A percentile compares a stretch with the other conserved stretches of the same genome.
Conservation (phyloP, 2,888 invertebrate genomes). For the Caenorhabditis auriculariae region DNA sequence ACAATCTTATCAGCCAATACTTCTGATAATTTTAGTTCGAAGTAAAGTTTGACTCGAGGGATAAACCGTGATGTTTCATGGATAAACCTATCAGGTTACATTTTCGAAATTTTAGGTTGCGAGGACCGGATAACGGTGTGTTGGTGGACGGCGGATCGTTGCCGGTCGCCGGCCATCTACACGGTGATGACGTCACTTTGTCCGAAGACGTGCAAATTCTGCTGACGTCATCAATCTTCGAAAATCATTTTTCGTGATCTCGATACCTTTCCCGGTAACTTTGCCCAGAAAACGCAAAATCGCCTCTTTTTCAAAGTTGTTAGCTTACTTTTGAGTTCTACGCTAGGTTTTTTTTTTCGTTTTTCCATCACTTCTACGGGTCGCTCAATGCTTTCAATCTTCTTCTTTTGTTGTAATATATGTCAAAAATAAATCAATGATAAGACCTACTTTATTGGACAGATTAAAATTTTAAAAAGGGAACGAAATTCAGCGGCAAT, state of each 20-base stretch:
- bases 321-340: no score
- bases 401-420: neutral
- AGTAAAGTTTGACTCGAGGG: neutral
- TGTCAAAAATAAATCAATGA: no score
- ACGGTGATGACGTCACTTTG: slow-evolving; percentile 60
- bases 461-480: no score
- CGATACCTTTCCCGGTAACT: no score
- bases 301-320: neutral
- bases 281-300: no score
- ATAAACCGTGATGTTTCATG: no score
- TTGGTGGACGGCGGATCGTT: slow-evolving; percentile 63
- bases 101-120: slow-evolving; percentile 51
- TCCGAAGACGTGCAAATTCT: slow-evolving; percentile 61
- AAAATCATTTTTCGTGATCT: slow-evolving; percentile 1
- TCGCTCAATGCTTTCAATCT: slow-evolving; percentile 2
- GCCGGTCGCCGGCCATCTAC: slow-evolving; percentile 58
- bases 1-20: no score
- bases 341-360: neutral
- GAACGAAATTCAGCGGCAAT: no score
- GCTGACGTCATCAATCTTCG: slow-evolving; percentile 34
- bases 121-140: slow-evolving; percentile 62
- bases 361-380: neutral
- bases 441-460: no score
- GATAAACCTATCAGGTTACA: no score
- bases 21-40: no score